Base-by-base conservation (phyloP, 2,888 invertebrate genomes). In the Cheilosia soror region DNA sequence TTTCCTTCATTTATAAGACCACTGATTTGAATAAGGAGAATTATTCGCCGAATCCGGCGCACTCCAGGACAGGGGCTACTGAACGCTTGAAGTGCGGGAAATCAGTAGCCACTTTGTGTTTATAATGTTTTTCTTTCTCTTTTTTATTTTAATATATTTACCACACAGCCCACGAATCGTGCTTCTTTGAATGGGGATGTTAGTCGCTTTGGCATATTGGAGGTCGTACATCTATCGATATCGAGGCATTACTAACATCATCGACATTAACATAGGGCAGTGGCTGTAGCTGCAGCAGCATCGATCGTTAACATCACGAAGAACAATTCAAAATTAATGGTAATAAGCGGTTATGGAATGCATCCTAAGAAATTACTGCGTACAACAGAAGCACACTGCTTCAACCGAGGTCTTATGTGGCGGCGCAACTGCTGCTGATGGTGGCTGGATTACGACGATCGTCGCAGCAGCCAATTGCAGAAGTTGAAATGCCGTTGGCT, bases 281-380 rank as follows among this genome's bases (percentile, higher is more conserved):
- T 73, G 58, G 37, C 57, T 53, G 55, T 20, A 63, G 20, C 20
- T 37, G 82, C 65, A 27, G 69, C 71, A 58, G 60, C 76, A 73
- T 55, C 90, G 90, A 91, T 91, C 91, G 91, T 91, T 91, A 91
- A 90, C 91, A 91, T 91, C 91, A 91, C 91, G 91, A 91, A 91
- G 90, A 91, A 91, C 90, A 91, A 90, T 90, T 91, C 90, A 90
- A 91, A 91, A 91, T 91, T 91, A 91, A 91, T 91, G 91, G 90
- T 91, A 91, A 91, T 91, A 91, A 91, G 91, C 91, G 90, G 91
- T 91, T 82, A 76, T 80, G 87, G 88, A 80, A 80, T 87, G 87
- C 88, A 87, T 87, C 89, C 88, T 88, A 88, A 90, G 89, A 92
- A 92, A 92, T 92, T 92, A 92, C 91, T 92, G 92, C 92, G 92